Evolutionary conservation across 2,797 vertebrate genomes (phyloP), one percentile per base, ranked within the genome.

Genomic region (Halcyon badia): DNA sequence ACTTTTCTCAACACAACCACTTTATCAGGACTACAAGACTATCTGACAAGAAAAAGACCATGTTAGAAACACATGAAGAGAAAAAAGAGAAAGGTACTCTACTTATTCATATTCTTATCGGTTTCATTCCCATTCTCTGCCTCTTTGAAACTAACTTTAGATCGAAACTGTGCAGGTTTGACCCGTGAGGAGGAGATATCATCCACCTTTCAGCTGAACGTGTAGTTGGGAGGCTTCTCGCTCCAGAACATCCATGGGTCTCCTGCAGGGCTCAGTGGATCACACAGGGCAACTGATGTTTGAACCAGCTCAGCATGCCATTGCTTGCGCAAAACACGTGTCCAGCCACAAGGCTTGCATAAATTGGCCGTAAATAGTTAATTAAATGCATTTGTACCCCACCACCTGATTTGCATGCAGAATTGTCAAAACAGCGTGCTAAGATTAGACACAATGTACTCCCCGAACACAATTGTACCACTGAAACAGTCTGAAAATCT

Each of bases 301-400:
- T 18, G 0, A 92, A 49, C 86, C 60, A 46, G 78, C 94, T 96
- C 87, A 83, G 83, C 94, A 35, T 89, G 95, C 85, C 83, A 44
- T 90, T 89, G 88, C 95, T 92, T 87, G 94, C 91, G 87, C 91
- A 92, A 96, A 96, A 95, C 93, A 96, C 94, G 93, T 88, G 91
- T 94, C 97, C 89, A 95, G 94, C 92, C 88, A 94, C 93, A 84
- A 94, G 94, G 56, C 92, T 82, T 81, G 94, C 90, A 95, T 95
- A 97, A 97, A 97, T 91, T 72, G 88, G 83, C 84, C 95, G 86
- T 86, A 97, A 96, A 96, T 94, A 97, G 94, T 96, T 96, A 97
- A 98, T 97, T 96, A 97, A 96, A 96, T 89, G 92, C 95, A 96
- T 97, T 97, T 97, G 92, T 97, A 95, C 95, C 94, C 96, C 94